Conservation (phyloP, 2,888 invertebrate genomes). For the Leucoma salicis region DNA sequence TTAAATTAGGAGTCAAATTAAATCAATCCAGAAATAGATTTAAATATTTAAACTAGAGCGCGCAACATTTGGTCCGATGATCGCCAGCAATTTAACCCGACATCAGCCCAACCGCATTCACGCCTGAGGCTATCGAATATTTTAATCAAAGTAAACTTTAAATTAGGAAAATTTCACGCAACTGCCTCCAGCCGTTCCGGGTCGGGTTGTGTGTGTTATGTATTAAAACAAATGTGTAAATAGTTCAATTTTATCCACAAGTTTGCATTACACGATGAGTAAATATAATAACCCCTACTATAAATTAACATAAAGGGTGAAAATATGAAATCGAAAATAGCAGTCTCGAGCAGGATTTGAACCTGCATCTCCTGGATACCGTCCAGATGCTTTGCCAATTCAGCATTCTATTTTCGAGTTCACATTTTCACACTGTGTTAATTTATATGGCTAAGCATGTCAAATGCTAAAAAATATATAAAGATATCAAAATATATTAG, state of each 20-base stretch:
- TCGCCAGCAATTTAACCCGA: background rate
- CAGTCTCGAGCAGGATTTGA: too few species aligned
- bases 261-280: conserved; percentile 16
- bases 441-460: too few species aligned
- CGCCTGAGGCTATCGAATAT: conserved; percentile 16
- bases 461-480: too few species aligned
- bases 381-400: too few species aligned
- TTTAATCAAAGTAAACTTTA: conserved; percentile 37
- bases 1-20: background rate
- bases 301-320: too few species aligned
- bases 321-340: too few species aligned
- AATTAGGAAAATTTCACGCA: conserved; percentile 34
- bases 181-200: conserved; percentile 26
- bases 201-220: conserved; percentile 24
- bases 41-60: too few species aligned
- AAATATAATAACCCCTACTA: conserved; percentile 28
- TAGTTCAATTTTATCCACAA: conserved; percentile 38
- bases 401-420: too few species aligned
- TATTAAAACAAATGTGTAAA: conserved; percentile 39
- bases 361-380: too few species aligned
- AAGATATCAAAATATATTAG: too few species aligned
- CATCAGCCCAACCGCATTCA: conserved; percentile 9
- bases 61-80: background rate
- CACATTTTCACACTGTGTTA: too few species aligned
- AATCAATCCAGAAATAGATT: background rate